Conservation (phyloP, 2,888 invertebrate genomes). For the Steinernema carpocapsae region DNA sequence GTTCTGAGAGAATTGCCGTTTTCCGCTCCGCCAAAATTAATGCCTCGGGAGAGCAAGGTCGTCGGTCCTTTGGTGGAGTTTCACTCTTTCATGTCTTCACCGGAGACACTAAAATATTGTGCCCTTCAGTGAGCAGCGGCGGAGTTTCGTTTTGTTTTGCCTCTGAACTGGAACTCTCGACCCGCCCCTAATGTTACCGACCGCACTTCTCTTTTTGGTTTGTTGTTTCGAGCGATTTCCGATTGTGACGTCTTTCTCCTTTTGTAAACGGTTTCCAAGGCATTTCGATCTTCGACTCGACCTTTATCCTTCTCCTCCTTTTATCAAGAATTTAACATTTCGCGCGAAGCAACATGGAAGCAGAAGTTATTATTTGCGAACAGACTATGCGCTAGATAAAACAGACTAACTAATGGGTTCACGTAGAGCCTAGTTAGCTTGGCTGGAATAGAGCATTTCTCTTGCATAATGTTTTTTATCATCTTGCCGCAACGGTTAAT, state of each 20-base stretch:
- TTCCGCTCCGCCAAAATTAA: neutral
- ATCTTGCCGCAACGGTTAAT: neutral
- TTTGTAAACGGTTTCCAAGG: too few species aligned
- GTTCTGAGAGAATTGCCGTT: too few species aligned
- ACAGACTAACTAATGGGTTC: too few species aligned
- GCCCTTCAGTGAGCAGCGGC: slow-evolving; percentile 2
- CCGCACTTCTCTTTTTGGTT: too few species aligned
- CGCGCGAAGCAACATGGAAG: too few species aligned
- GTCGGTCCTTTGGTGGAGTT: neutral
- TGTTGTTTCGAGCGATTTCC: neutral
- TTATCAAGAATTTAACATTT: too few species aligned
- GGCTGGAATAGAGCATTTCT: neutral
- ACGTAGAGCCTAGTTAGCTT: too few species aligned
- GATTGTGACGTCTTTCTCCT: neutral
- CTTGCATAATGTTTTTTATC: slow-evolving; percentile 1
- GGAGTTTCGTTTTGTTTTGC: neutral
- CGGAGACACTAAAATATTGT: slow-evolving; percentile 13
- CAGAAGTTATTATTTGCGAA: too few species aligned
- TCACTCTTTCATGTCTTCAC: neutral
- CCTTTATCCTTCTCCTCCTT: slow-evolving; percentile 2
- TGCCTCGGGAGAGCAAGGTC: slow-evolving; percentile 14
- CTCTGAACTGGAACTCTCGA: neutral
- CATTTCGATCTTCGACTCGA: neutral
- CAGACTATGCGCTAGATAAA: too few species aligned
- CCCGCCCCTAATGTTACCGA: slow-evolving; percentile 26